Evolutionary conservation across 2,888 invertebrate species (phyloP).

Genomic region (Eupithecia abbreviata): DNA sequence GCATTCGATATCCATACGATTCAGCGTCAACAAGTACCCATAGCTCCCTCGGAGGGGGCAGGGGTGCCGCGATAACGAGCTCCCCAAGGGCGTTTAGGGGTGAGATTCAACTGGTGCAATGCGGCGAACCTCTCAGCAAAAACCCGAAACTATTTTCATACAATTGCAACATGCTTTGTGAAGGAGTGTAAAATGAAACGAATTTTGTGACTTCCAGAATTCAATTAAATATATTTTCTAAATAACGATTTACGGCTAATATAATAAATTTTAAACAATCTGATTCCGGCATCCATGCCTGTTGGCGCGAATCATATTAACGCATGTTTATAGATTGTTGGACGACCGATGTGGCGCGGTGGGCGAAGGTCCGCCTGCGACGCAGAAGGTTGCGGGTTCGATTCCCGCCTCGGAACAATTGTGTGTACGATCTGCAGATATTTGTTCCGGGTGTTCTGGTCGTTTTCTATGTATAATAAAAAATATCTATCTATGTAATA

Average conservation of each 20-base stretch:
- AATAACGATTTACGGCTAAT: background rate
- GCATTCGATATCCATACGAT: constrained; percentile 55
- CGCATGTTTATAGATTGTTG: too few relatives aligned
- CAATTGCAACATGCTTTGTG: background rate
- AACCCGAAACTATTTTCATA: constrained; percentile 5
- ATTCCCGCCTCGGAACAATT: too few relatives aligned
- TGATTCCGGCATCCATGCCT: too few relatives aligned
- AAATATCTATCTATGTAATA: too few relatives aligned
- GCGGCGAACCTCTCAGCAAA: constrained; percentile 68
- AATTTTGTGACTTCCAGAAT: background rate
- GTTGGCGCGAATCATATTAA: too few relatives aligned
- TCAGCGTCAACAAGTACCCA: constrained; percentile 74
- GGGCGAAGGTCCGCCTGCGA: too few relatives aligned
- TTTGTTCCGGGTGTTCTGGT: too few relatives aligned
- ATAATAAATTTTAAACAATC: too few relatives aligned
- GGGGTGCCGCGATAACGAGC: constrained; percentile 41
- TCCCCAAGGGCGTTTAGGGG: constrained; percentile 55
- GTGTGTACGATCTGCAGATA: too few relatives aligned
- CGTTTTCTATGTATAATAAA: too few relatives aligned
- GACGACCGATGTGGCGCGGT: too few relatives aligned
- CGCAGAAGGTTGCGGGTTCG: too few relatives aligned
- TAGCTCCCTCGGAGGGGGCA: constrained; percentile 43
- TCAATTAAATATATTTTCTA: background rate
- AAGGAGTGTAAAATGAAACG: background rate
- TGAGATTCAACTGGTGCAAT: constrained; percentile 84